Evolutionary conservation across 92 coral and sea anemone species (phyloP).

Genomic region (Siderastrea siderea): DNA sequence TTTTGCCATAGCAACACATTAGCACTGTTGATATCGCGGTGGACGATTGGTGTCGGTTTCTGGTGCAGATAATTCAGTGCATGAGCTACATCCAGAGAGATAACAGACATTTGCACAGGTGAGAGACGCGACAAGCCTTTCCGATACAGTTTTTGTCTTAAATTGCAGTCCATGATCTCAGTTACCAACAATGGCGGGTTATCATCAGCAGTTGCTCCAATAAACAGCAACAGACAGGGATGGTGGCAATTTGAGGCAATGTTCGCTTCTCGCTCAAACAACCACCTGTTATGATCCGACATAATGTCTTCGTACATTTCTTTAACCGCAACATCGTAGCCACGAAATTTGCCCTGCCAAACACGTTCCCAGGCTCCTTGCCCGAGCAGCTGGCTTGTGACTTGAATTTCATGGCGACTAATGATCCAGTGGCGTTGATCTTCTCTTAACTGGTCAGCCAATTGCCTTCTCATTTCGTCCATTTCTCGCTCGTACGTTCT

Average conservation of each 20-base stretch:
- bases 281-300: constrained; percentile 68
- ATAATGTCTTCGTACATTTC: constrained; percentile 72
- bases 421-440: constrained; percentile 64
- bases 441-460: not conserved
- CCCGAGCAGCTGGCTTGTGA: constrained; percentile 63
- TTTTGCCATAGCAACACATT: no score
- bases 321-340: constrained; percentile 75
- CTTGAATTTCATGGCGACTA: constrained; percentile 66
- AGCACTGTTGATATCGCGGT: no score
- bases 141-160: constrained; percentile 15
- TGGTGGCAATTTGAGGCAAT: constrained; percentile 84
- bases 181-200: constrained; percentile 71
- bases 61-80: no score
- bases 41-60: no score
- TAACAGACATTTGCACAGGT: no score
- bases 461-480: not conserved
- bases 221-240: constrained; percentile 81
- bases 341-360: constrained; percentile 71
- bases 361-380: constrained; percentile 80
- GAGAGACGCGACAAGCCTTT: no score
- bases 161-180: constrained; percentile 71
- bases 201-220: constrained; percentile 81
- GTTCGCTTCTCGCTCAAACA: constrained; percentile 80
- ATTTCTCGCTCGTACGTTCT: not conserved
- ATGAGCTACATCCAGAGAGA: no score